A percentile compares a stretch with the other conserved stretches of the same genome.
Conservation (phyloP, 1,140 invertebrate species). For the Procambarus virginalis region DNA sequence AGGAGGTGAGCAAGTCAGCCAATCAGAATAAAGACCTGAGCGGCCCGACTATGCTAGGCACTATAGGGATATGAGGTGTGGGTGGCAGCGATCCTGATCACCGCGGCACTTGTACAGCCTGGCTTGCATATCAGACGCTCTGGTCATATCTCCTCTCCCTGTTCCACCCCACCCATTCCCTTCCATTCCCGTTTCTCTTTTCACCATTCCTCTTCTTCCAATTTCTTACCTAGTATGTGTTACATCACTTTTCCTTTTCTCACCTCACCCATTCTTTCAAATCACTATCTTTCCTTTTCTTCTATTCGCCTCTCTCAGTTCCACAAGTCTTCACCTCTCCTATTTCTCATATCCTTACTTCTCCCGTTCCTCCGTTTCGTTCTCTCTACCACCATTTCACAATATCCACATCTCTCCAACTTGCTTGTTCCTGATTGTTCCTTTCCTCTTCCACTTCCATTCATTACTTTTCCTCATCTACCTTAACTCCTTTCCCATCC, state of each 20-base stretch:
- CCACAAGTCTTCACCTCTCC: not conserved
- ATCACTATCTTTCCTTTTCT: not conserved
- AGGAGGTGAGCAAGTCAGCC: not conserved
- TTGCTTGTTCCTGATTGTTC: not conserved
- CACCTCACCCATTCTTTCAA: not conserved
- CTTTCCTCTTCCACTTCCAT: not conserved
- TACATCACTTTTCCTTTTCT: no score
- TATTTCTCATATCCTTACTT: not conserved
- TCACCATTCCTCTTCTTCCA: no score
- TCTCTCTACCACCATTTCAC: not conserved
- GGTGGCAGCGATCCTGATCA: not conserved
- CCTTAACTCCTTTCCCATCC: not conserved
- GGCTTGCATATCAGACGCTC: not conserved
- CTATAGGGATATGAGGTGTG: no score
- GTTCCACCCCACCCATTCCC: not conserved
- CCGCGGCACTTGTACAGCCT: slow-evolving; percentile 12
- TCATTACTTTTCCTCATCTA: not conserved
- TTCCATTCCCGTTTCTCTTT: no score
- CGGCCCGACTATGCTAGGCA: not conserved
- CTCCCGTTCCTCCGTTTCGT: not conserved
- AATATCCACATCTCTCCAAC: not conserved
- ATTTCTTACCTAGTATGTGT: no score
- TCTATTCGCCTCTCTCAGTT: not conserved
- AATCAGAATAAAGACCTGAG: slow-evolving; percentile 4
- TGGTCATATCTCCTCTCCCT: not conserved